Percentiles rank a stretch among this genome's conserved stretches.
These are phyloP conservation scores for Tetanocera ferruginea DNA, from an alignment of 2,888 invertebrate genomes.

Conservation along the genomic window DNA sequence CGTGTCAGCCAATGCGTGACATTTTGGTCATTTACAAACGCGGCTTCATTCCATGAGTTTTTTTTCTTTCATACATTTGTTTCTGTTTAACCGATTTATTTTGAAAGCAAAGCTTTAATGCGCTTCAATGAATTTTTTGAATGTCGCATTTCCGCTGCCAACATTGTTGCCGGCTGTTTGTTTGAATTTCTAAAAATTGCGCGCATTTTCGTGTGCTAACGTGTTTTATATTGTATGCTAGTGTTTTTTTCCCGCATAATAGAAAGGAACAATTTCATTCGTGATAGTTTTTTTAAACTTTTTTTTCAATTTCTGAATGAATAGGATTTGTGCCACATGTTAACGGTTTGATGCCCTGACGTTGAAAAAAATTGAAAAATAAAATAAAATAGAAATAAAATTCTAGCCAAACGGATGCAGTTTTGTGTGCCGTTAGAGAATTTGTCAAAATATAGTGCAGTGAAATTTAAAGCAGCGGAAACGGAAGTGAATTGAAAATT, in stretches of 20 bases:
- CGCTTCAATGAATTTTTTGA: constrained; percentile 1
- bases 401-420: not conserved
- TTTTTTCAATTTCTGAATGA: not conserved
- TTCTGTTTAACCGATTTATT: not conserved
- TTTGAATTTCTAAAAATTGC: constrained; percentile 10
- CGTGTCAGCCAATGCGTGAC: constrained; percentile 13
- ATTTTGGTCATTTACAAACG: not conserved
- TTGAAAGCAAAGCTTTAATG: not conserved
- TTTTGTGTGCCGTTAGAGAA: constrained; percentile 7
- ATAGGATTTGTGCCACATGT: not conserved
- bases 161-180: not conserved
- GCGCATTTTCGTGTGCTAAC: constrained; percentile 4
- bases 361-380: not conserved
- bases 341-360: not conserved
- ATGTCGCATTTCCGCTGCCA: constrained; percentile 1
- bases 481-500: not conserved
- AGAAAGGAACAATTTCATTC: not conserved
- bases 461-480: not conserved
- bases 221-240: not conserved
- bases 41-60: too few species aligned
- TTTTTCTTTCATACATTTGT: too few species aligned
- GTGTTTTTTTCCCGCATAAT: not conserved
- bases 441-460: constrained; percentile 6
- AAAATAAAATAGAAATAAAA: not conserved
- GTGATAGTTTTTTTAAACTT: not conserved